Evolutionary conservation across 2,888 invertebrate species (phyloP).

Genomic region (Malthinus seriepunctatus): DNA sequence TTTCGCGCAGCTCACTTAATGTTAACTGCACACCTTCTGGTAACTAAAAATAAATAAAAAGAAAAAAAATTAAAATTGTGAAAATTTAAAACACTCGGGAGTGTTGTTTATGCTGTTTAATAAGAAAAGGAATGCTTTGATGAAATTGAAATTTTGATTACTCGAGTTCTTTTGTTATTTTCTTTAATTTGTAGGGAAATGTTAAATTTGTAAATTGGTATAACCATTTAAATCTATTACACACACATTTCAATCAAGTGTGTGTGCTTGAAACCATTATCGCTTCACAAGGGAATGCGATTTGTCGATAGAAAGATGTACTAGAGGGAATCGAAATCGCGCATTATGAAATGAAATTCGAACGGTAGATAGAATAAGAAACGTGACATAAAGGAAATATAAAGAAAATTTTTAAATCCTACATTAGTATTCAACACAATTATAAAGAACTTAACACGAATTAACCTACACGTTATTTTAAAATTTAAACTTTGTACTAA

Average conservation of each 20-base stretch:
- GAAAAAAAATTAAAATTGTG: conserved; percentile 5
- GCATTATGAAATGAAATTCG: conserved; percentile 29
- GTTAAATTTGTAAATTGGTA: neutral
- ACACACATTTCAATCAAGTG: conserved; percentile 20
- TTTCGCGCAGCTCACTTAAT: conserved; percentile 95
- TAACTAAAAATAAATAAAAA: conserved; percentile 65
- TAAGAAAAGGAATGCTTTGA: no score
- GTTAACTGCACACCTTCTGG: conserved; percentile 91
- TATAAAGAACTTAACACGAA: no score
- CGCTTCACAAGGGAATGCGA: conserved; percentile 26
- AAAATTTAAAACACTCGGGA: neutral
- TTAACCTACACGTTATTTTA: no score
- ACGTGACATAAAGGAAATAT: conserved; percentile 7
- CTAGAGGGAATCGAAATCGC: conserved; percentile 28
- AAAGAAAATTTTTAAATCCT: no score
- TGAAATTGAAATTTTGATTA: no score
- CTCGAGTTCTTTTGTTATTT: no score
- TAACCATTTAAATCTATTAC: conserved; percentile 18
- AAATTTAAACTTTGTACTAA: no score
- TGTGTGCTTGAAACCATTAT: conserved; percentile 19
- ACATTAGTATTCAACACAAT: no score
- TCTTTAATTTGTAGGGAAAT: neutral
- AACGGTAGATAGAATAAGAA: conserved; percentile 17
- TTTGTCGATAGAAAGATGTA: conserved; percentile 29
- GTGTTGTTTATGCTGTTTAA: no score